These are phyloP conservation scores for Tetranychus cinnabarinus DNA, from an alignment of 1,140 invertebrate genomes.

Conservation along the genomic window DNA sequence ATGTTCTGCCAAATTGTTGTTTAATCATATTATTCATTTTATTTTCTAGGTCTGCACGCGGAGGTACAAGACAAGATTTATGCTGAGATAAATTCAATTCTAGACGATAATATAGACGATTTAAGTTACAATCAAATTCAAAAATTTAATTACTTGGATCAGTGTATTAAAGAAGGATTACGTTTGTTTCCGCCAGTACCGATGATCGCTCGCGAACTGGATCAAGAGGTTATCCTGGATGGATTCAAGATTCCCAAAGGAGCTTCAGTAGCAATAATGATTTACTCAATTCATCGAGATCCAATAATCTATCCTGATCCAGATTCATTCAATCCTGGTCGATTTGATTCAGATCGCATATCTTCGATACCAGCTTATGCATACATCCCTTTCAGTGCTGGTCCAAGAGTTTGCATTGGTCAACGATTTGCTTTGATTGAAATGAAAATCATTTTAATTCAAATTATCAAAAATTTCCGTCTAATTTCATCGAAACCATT, in stretches of 20 bases:
- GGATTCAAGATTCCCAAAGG: conserved; percentile 18
- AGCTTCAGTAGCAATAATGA: conserved; percentile 21
- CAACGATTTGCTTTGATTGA: conserved; percentile 32
- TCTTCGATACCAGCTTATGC: conserved; percentile 21
- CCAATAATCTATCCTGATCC: conserved; percentile 38
- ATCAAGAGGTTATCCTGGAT: conserved; percentile 20
- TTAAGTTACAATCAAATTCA: conserved; percentile 19
- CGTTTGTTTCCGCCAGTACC: conserved; percentile 34
- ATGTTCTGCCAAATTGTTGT: neutral
- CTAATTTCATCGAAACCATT: neutral
- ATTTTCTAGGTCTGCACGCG: neutral
- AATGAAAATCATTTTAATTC: conserved; percentile 21
- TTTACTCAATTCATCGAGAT: conserved; percentile 35
- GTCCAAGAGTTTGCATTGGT: conserved; percentile 22
- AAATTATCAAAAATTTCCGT: neutral
- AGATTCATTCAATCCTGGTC: conserved; percentile 43
- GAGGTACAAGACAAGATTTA: conserved; percentile 19
- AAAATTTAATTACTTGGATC: conserved; percentile 21
- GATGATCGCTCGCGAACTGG: conserved; percentile 27
- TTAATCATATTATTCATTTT: conserved; percentile 12
- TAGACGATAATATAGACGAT: conserved; percentile 16
- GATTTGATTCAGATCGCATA: conserved; percentile 33
- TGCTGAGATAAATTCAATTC: conserved; percentile 19
- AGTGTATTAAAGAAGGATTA: conserved; percentile 28
- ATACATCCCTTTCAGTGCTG: conserved; percentile 22